These are phyloP conservation scores for Podarcis siculus DNA, from an alignment of 2,797 vertebrate species.

Conservation along the genomic window DNA sequence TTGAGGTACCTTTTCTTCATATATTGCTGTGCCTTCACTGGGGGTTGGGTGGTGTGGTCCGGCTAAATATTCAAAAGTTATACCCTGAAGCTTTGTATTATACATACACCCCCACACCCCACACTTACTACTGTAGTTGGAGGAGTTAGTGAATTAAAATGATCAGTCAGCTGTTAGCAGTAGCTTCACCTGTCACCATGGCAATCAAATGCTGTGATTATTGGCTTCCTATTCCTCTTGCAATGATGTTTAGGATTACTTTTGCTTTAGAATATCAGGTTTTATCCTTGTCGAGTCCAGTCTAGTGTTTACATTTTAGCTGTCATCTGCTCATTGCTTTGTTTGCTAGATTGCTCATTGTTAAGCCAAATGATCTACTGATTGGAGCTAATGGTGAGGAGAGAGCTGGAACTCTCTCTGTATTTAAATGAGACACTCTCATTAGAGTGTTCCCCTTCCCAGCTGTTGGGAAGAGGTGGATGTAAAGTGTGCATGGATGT, in stretches of 20 bases:
- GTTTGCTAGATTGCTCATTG: not conserved
- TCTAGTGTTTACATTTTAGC: not conserved
- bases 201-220: not conserved
- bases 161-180: constrained; percentile 1
- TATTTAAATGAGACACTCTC: not conserved
- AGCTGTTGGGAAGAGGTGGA: not conserved
- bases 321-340: not conserved
- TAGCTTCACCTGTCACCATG: not conserved
- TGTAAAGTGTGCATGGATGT: not conserved
- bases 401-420: not conserved
- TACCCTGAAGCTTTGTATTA: constrained; percentile 25
- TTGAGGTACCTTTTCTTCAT: not conserved
- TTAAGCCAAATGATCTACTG: not conserved
- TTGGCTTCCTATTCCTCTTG: not conserved
- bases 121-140: not conserved
- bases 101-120: not conserved
- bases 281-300: not conserved
- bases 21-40: constrained; percentile 11
- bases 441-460: not conserved
- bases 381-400: not conserved
- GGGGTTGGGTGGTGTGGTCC: not conserved
- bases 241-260: not conserved
- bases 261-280: not conserved
- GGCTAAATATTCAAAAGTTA: rapidly evolving
- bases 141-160: constrained; percentile 55